Percentiles rank a stretch among this genome's conserved stretches.
These are phyloP conservation scores for Leptatherina wallacei DNA, from an alignment of 2,797 vertebrate species.

Conservation along the genomic window DNA sequence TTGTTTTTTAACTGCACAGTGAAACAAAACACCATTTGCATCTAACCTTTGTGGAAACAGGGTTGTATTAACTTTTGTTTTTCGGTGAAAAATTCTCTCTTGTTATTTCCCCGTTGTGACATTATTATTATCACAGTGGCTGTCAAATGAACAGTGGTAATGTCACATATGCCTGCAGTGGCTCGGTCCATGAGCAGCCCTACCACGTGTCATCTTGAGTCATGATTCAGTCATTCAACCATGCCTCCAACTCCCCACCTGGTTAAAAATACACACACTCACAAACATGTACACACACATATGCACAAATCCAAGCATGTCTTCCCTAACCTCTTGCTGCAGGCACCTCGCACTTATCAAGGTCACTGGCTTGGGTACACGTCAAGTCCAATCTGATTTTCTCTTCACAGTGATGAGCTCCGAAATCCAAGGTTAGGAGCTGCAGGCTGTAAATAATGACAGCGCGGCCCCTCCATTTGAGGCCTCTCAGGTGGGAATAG, in stretches of 20 bases:
- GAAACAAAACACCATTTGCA: too few species aligned
- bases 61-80: background rate
- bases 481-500: conserved; percentile 80
- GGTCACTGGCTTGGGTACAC: conserved; percentile 79
- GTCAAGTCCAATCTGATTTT: conserved; percentile 82
- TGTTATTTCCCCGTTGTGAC: background rate
- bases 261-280: conserved; percentile 45
- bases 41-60: background rate
- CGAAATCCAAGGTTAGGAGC: conserved; percentile 81
- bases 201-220: conserved; percentile 60
- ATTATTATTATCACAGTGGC: background rate
- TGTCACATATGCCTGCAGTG: conserved; percentile 34
- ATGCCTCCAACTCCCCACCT: conserved; percentile 33
- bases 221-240: conserved; percentile 57
- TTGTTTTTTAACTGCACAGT: background rate
- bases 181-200: conserved; percentile 14
- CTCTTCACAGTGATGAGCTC: conserved; percentile 72
- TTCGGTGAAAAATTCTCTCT: background rate
- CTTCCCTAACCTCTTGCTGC: conserved; percentile 74
- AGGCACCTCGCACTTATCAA: conserved; percentile 81
- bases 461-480: conserved; percentile 75
- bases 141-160: conserved; percentile 40
- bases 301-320: conserved; percentile 45
- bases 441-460: conserved; percentile 83
- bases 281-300: conserved; percentile 32